A percentile compares a stretch with the other conserved stretches of the same genome.
Conservation (phyloP, 2,113 vertebrate species). For the Morphnarchus princeps region DNA sequence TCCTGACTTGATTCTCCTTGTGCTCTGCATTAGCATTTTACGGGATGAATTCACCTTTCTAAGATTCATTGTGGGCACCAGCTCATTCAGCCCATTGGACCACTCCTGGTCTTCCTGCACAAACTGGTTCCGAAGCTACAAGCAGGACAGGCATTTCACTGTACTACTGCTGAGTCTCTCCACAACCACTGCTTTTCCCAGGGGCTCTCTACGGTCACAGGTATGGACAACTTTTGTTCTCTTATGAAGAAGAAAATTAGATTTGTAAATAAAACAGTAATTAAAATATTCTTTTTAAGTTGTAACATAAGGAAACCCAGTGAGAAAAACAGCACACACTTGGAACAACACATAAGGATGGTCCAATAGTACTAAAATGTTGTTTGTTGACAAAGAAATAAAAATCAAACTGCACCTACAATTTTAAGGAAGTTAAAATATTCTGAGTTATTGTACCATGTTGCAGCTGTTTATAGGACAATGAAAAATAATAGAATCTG, state of each 20-base stretch:
- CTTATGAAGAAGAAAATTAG: background rate
- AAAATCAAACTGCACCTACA: accelerated
- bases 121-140: background rate
- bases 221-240: background rate
- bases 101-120: background rate
- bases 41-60: background rate
- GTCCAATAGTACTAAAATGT: background rate
- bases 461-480: background rate
- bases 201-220: background rate
- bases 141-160: background rate
- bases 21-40: background rate
- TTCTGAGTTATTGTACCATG: background rate
- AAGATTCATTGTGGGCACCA: background rate
- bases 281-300: background rate
- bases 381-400: background rate
- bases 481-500: background rate
- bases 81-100: background rate
- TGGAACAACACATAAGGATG: background rate
- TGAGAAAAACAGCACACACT: background rate
- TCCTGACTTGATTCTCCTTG: background rate
- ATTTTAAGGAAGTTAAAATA: background rate
- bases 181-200: background rate
- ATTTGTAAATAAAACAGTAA: background rate
- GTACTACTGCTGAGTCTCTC: background rate
- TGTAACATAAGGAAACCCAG: background rate